Evolutionary conservation across 2,113 vertebrate genomes (phyloP).

Genomic region (Solea senegalensis): DNA sequence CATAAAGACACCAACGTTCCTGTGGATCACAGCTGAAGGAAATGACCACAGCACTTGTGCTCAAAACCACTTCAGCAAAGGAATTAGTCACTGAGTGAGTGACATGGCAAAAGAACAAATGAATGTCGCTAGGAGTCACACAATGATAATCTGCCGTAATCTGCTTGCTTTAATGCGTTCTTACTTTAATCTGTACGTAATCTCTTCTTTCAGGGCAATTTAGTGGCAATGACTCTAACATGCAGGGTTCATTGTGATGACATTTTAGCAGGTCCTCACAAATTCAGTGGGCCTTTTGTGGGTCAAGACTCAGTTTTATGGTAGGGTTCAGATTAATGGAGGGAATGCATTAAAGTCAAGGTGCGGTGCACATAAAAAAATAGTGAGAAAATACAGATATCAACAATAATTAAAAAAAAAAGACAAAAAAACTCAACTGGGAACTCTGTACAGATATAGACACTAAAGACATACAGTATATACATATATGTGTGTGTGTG

Average conservation of each 20-base stretch:
- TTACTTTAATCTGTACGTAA: constrained; percentile 69
- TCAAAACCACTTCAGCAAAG: constrained; percentile 13
- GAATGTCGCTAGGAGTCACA: constrained; percentile 43
- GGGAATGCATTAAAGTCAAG: no score
- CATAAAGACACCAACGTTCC: neutral
- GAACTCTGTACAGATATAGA: no score
- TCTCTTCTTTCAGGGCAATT: constrained; percentile 42
- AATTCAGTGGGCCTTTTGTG: no score
- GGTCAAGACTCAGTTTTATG: no score
- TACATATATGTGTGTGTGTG: neutral
- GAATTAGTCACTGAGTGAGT: constrained; percentile 1
- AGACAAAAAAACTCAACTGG: no score
- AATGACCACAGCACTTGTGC: neutral
- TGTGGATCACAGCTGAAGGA: neutral
- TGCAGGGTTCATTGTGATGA: neutral
- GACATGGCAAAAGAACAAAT: constrained; percentile 34
- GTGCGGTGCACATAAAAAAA: no score
- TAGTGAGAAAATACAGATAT: no score
- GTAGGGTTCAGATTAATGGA: no score
- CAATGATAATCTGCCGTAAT: constrained; percentile 69
- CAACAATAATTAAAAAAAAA: no score
- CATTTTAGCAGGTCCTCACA: no score
- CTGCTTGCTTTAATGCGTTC: constrained; percentile 59
- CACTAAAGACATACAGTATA: no score
- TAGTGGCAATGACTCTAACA: constrained; percentile 27